Evolutionary conservation across 2,888 invertebrate genomes (phyloP).

Genomic region (Stenolophus ochropezus): DNA sequence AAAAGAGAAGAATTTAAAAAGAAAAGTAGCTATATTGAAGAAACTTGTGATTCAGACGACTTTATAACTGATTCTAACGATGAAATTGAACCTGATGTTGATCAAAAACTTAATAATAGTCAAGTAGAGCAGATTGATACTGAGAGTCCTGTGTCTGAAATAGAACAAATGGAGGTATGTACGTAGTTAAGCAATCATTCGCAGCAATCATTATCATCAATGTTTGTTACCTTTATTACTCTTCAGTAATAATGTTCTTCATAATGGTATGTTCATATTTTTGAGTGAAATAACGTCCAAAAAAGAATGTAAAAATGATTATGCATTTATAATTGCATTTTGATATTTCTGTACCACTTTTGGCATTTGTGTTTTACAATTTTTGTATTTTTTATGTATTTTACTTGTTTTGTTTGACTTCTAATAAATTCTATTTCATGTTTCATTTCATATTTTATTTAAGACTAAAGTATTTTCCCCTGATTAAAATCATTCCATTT

Average conservation of each 20-base stretch:
- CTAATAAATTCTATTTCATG: constrained; percentile 21
- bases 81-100: constrained; percentile 49
- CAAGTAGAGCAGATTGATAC: background rate
- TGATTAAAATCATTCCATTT: background rate
- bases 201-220: background rate
- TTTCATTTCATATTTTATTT: constrained; percentile 14
- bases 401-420: constrained; percentile 5
- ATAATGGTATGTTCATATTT: constrained; percentile 17
- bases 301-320: background rate
- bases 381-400: constrained; percentile 25
- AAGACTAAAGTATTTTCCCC: background rate
- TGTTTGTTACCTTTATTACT: background rate
- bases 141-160: constrained; percentile 43
- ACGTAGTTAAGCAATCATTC: constrained; percentile 30
- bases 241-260: background rate
- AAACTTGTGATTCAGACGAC: constrained; percentile 70
- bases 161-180: constrained; percentile 56
- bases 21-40: constrained; percentile 66
- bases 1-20: constrained; percentile 59
- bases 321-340: constrained; percentile 3
- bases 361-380: background rate
- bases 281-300: background rate
- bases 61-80: constrained; percentile 65
- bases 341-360: constrained; percentile 8
- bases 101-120: constrained; percentile 58